Conservation (phyloP, 2,888 invertebrate genomes). For the Parelbella ahira region DNA sequence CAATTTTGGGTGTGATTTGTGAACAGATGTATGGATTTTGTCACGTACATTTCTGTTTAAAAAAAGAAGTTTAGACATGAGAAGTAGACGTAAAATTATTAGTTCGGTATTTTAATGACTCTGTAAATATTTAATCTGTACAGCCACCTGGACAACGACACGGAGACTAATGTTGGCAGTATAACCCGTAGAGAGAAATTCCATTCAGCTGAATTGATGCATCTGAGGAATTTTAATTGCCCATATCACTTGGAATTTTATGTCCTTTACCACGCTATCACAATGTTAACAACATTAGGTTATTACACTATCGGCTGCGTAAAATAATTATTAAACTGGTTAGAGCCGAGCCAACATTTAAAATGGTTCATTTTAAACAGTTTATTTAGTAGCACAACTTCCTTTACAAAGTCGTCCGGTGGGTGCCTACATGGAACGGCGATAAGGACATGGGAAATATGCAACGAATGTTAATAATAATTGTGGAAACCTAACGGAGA, state of each 20-base stretch:
- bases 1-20: no score
- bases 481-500: constrained; percentile 9
- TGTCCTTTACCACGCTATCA: constrained; percentile 10
- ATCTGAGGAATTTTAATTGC: constrained; percentile 18
- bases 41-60: no score
- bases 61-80: no score
- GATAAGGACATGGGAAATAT: no score
- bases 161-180: constrained; percentile 5
- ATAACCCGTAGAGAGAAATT: constrained; percentile 14
- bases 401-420: constrained; percentile 30
- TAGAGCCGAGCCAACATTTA: constrained; percentile 1
- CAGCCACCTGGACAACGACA: neutral
- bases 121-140: constrained; percentile 7
- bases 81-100: no score
- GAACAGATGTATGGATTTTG: no score
- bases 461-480: no score
- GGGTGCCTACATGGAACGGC: no score
- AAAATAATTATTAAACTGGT: constrained; percentile 10
- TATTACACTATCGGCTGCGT: constrained; percentile 10
- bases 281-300: constrained; percentile 12
- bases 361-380: constrained; percentile 20
- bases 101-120: no score
- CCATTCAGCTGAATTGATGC: constrained; percentile 14
- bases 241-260: constrained; percentile 13
- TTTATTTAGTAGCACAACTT: constrained; percentile 30